Conservation (phyloP, 2,797 vertebrate species). For the Rhabdomys pumilio region DNA sequence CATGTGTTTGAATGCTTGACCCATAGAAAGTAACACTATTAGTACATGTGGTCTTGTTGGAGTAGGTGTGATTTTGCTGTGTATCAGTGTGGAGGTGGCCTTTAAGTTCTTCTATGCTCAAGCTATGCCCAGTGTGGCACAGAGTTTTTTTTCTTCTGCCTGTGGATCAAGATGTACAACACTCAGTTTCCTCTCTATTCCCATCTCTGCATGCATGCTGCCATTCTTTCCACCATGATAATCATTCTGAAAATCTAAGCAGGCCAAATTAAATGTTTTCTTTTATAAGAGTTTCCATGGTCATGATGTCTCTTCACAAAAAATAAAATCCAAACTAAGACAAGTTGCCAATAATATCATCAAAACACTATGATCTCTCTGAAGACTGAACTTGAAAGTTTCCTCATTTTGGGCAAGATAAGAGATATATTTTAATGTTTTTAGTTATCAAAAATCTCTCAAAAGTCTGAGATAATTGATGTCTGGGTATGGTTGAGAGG, state of each 20-base stretch:
- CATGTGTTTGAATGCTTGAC: neutral
- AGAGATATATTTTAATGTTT: too few relatives aligned
- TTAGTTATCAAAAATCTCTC: neutral
- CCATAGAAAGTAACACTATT: neutral
- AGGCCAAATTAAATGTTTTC: neutral
- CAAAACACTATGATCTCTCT: neutral
- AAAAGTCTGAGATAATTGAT: neutral
- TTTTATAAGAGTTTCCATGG: neutral
- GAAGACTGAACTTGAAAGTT: neutral
- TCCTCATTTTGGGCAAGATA: neutral
- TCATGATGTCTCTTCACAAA: neutral
- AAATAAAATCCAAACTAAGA: neutral
- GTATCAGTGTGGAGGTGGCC: neutral
- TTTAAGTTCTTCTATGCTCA: neutral
- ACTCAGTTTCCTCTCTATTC: neutral
- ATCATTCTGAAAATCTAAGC: neutral
- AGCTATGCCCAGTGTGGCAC: neutral
- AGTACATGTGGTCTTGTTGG: neutral
- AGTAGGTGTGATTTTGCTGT: neutral
- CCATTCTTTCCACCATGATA: neutral
- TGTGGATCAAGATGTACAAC: neutral
- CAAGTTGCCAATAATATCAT: neutral
- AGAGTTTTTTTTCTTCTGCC: neutral
- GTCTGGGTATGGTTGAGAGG: neutral
- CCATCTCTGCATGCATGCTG: neutral